A percentile compares a stretch with the other conserved stretches of the same genome.
These are phyloP conservation scores for Cheilosia scutellata DNA, from an alignment of 2,888 invertebrate species.

Conservation along the genomic window DNA sequence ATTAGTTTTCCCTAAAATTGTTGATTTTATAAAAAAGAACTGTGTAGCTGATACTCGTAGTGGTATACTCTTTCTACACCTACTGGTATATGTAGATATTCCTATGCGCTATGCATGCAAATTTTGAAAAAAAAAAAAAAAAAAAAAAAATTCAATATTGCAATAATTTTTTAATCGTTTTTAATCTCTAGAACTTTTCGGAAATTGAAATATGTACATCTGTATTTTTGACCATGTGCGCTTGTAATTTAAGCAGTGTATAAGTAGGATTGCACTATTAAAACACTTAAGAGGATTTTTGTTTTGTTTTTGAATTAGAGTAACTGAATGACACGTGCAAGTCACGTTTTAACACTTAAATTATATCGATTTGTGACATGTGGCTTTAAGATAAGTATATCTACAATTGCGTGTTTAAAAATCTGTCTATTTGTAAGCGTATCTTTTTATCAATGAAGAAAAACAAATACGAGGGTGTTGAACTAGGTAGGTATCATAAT, in stretches of 20 bases:
- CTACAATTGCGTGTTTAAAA: not conserved
- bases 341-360: not conserved
- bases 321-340: not conserved
- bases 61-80: too few species aligned
- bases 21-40: too few species aligned
- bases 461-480: not conserved
- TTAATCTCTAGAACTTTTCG: too few species aligned
- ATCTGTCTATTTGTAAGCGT: not conserved
- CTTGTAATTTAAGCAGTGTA: not conserved
- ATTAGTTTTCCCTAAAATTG: too few species aligned
- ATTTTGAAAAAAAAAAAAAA: too few species aligned
- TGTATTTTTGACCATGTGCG: not conserved
- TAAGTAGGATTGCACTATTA: not conserved
- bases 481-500: not conserved
- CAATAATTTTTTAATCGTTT: too few species aligned
- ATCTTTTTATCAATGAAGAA: not conserved
- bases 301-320: not conserved
- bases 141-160: too few species aligned
- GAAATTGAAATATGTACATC: too few species aligned
- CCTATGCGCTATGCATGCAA: too few species aligned
- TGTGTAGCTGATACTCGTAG: too few species aligned
- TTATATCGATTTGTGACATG: not conserved
- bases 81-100: too few species aligned
- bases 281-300: not conserved
- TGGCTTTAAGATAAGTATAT: not conserved